phyloP scores from a whole-genome alignment of 2,888 invertebrate species.

The Lycaena phlaeas region DNA sequence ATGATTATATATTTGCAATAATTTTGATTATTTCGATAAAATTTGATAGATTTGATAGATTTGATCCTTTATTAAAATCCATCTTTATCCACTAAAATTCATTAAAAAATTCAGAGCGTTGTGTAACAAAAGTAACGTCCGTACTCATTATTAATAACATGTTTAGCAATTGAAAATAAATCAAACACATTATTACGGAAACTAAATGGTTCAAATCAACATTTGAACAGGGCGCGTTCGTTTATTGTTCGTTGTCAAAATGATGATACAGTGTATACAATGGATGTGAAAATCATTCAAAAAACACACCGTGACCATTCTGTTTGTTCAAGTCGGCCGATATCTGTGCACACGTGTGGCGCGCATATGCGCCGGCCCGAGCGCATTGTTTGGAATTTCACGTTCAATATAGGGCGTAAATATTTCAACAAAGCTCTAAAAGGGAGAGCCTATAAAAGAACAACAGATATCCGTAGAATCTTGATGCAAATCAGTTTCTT shows the following conservation, averaged over 20 bases:
- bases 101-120: no score
- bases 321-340: slow-evolving; percentile 39
- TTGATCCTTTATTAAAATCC: no score
- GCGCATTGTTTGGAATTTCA: slow-evolving; percentile 65
- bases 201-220: slow-evolving; percentile 4
- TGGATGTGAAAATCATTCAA: slow-evolving; percentile 16
- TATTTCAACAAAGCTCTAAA: slow-evolving; percentile 65
- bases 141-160: no score
- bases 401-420: slow-evolving; percentile 66
- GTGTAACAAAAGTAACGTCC: no score
- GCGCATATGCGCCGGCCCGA: slow-evolving; percentile 36
- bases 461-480: slow-evolving; percentile 36
- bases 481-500: slow-evolving; percentile 22
- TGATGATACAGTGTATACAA: slow-evolving; percentile 10
- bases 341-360: slow-evolving; percentile 57
- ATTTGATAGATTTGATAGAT: no score
- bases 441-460: slow-evolving; percentile 53
- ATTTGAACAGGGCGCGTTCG: background rate
- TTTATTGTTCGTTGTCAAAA: slow-evolving; percentile 10
- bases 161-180: no score
- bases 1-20: no score
- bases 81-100: no score
- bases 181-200: background rate
- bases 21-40: no score
- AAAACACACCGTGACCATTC: slow-evolving; percentile 32